Evolutionary conservation across 1,140 invertebrate genomes (phyloP), one percentile per base, ranked within the genome.

Genomic region (Drosophila santomea): DNA sequence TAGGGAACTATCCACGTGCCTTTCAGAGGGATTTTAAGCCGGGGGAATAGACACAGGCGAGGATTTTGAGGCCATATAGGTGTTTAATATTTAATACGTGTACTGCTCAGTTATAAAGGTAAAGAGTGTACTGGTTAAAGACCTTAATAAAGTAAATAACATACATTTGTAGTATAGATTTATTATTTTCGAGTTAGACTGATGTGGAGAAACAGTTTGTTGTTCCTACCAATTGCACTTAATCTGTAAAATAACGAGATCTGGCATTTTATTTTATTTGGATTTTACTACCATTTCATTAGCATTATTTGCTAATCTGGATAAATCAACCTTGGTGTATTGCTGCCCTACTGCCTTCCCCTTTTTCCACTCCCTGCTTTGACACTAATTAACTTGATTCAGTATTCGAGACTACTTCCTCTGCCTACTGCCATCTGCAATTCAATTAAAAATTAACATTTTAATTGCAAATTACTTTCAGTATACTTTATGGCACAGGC

Each of bases 371-470:
- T 32, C 10, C 36, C 51, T 28, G 12, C 57, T 44, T 36, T 43
- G 45, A 38, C 23, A 32, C 59, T 84, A 89, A 89, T 88, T 86
- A 86, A 86, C 83, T 69, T 61, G 48, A 86, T 82, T 81, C 62
- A 59, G 56, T 74, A 62, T 78, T 56, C 71, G 76, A 66, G 56
- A 36, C 61, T 51, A 64, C 59, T 61, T 51, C 48, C 68, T 28
- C 61, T 85, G 74, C 62, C 59, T 62, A 68, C 74, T 81, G 60
- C 48, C 60, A 47, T 76, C 50, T 55, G 76, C 60, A 83, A 91
- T 91, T 91, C 80, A 90, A 91, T 91, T 91, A 79, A 83, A 83
- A 91, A 91, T 91, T 91, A 86, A 90, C 85, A 91, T 91, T 91
- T 91, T 90, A 91, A 90, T 90, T 91, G 90, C 85, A 91, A 91